A percentile compares a stretch with the other conserved stretches of the same genome.
Evolutionary conservation across 2,797 vertebrate genomes (phyloP).

Genomic region (Choloepus didactylus): DNA sequence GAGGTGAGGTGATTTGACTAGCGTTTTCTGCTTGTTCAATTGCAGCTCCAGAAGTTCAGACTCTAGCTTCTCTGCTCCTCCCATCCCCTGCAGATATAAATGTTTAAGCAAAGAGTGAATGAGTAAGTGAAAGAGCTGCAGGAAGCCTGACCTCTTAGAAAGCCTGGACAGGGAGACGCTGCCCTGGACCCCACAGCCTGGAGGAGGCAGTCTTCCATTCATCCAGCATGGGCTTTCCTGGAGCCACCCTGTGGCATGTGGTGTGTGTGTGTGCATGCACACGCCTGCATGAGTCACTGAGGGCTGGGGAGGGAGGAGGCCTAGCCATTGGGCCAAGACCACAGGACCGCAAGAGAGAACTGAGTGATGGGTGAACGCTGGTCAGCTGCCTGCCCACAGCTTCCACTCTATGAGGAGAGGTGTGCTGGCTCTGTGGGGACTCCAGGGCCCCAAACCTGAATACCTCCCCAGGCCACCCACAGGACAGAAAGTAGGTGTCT

Average conservation of each 20-base stretch:
- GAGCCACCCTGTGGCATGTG: neutral
- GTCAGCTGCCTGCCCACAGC: neutral
- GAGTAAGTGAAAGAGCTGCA: neutral
- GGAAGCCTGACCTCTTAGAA: too few relatives aligned
- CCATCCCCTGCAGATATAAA: neutral
- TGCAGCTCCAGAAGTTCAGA: neutral
- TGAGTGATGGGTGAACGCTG: neutral
- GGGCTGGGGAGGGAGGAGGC: neutral
- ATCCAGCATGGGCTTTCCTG: neutral
- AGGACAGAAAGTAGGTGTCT: neutral
- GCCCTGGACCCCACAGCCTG: neutral
- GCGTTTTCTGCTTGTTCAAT: neutral
- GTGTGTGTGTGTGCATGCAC: too few relatives aligned
- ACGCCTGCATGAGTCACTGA: neutral
- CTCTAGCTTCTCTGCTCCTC: neutral
- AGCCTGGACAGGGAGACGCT: neutral
- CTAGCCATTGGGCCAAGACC: neutral
- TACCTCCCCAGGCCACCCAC: neutral
- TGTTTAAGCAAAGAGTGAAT: neutral
- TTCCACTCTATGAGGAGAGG: neutral
- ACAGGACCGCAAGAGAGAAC: constrained; percentile 59
- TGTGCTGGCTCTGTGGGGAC: neutral
- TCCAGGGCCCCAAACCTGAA: neutral
- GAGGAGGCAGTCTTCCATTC: neutral
- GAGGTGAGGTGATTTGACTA: neutral